phyloP scores from a whole-genome alignment of 1,140 invertebrate genomes.

The Trinorchestia longiramus region DNA sequence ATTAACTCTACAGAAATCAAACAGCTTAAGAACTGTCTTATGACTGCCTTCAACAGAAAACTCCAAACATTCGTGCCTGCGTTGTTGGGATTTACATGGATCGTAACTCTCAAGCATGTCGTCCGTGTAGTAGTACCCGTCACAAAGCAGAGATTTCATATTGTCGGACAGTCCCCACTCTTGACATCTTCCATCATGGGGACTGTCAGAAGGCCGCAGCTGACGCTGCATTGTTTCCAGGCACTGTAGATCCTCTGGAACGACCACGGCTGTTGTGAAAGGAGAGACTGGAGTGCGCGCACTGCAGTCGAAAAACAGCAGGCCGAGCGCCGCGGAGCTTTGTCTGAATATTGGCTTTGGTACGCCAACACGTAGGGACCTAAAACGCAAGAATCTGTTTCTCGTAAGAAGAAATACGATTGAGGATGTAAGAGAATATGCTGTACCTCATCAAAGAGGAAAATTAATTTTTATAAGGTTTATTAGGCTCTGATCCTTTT shows the following conservation, averaged over 20 bases:
- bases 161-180: not conserved
- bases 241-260: not conserved
- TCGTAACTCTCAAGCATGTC: not conserved
- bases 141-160: not conserved
- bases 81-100: not conserved
- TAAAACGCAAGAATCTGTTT: not conserved
- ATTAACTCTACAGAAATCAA: not conserved
- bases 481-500: not conserved
- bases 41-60: not conserved
- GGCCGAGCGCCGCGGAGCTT: not conserved
- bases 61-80: not conserved
- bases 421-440: not conserved
- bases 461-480: not conserved
- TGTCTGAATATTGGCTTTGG: not conserved
- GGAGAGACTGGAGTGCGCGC: not conserved
- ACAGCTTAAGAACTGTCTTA: not conserved
- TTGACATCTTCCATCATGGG: slow-evolving; percentile 6
- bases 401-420: not conserved
- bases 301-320: not conserved
- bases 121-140: not conserved
- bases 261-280: not conserved
- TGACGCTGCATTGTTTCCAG: slow-evolving; percentile 6
- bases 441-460: not conserved
- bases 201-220: not conserved
- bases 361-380: not conserved